Evolutionary conservation across 2,113 vertebrate species (phyloP).

Genomic region (Channa maculata): DNA sequence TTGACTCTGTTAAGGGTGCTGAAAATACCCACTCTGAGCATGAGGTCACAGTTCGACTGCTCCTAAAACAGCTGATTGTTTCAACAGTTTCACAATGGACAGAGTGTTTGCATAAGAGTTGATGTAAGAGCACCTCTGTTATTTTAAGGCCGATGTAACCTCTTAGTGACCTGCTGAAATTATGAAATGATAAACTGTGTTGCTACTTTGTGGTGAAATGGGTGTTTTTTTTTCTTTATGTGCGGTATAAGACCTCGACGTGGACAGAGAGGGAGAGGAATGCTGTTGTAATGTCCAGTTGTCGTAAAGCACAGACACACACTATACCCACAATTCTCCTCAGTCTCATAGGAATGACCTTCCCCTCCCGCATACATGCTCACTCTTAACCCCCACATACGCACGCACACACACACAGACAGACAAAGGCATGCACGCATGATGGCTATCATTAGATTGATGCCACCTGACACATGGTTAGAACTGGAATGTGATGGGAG

Average conservation of each 20-base stretch:
- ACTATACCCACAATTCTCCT: constrained; percentile 33
- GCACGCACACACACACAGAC: constrained; percentile 56
- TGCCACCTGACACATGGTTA: constrained; percentile 82
- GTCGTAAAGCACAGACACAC: constrained; percentile 47
- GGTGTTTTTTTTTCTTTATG: constrained; percentile 18
- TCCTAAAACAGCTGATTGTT: constrained; percentile 18
- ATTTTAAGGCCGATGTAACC: constrained; percentile 33
- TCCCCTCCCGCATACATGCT: constrained; percentile 61
- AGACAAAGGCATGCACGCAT: constrained; percentile 72
- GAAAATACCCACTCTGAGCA: no score
- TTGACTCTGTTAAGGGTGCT: no score
- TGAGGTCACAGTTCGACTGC: not conserved
- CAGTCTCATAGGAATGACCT: constrained; percentile 61
- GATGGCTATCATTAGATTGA: constrained; percentile 81
- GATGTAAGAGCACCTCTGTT: constrained; percentile 35
- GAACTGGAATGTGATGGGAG: constrained; percentile 77
- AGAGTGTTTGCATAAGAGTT: constrained; percentile 21
- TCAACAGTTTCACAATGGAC: constrained; percentile 8
- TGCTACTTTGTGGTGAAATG: constrained; percentile 11
- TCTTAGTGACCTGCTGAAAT: constrained; percentile 42
- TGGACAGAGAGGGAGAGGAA: constrained; percentile 54
- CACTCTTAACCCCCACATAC: constrained; percentile 61
- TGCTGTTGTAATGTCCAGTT: constrained; percentile 69
- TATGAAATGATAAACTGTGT: constrained; percentile 38
- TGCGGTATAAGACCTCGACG: constrained; percentile 21